A percentile compares a stretch with the other conserved stretches of the same genome.
Conservation (phyloP, 92 coral and sea anemone species). For the Scolanthus callimorphus region DNA sequence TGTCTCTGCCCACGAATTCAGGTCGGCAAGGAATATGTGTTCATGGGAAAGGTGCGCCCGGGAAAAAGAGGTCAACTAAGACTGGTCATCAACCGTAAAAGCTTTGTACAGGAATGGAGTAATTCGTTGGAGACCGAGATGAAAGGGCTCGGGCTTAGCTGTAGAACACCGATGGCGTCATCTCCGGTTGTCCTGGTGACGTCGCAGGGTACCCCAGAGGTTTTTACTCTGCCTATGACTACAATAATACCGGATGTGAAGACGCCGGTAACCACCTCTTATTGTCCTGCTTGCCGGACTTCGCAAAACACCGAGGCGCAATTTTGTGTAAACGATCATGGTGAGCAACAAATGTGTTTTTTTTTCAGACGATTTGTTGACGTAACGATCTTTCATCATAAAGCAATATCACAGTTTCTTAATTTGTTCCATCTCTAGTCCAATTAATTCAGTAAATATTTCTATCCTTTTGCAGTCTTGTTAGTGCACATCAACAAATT, state of each 20-base stretch:
- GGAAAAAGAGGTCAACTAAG: constrained; percentile 3
- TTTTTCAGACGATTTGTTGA: too few species aligned
- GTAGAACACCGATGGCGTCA: not conserved
- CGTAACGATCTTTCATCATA: too few species aligned
- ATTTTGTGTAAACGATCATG: not conserved
- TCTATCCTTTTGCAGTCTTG: constrained; percentile 8
- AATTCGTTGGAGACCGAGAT: constrained; percentile 4
- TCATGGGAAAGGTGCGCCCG: constrained; percentile 32
- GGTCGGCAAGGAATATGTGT: constrained; percentile 42
- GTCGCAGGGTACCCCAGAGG: not conserved
- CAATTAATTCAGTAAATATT: too few species aligned
- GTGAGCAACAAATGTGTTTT: too few species aligned
- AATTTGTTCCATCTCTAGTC: too few species aligned
- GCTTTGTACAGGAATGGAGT: constrained; percentile 26
- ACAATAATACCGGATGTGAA: too few species aligned
- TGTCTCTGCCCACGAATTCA: constrained; percentile 34
- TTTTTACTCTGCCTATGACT: too few species aligned
- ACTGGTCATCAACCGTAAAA: constrained; percentile 15
- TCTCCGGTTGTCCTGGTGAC: not conserved
- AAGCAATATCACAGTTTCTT: too few species aligned
- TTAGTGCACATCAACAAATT: constrained; percentile 15
- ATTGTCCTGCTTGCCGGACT: not conserved
- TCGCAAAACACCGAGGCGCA: not conserved
- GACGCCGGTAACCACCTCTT: too few species aligned
- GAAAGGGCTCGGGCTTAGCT: not conserved